These are phyloP conservation scores for Cecidostiba fungosa DNA, from an alignment of 2,888 invertebrate species.

Conservation along the genomic window DNA sequence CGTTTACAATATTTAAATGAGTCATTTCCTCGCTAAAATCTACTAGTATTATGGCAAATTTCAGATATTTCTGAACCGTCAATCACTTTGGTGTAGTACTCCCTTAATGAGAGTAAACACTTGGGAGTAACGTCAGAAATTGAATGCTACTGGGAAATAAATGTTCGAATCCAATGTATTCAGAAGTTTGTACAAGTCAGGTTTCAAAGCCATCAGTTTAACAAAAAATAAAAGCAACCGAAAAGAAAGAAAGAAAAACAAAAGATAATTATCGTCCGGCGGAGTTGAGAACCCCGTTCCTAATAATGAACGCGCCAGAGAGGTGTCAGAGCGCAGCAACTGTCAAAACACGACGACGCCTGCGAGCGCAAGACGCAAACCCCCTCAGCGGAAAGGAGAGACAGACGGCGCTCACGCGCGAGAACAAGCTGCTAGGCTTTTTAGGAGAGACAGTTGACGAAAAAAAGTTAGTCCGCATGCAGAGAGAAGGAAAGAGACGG, in stretches of 20 bases:
- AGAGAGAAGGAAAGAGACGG: constrained; percentile 54
- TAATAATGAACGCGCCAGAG: constrained; percentile 77
- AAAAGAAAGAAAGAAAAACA: constrained; percentile 36
- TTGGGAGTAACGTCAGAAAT: too few species aligned
- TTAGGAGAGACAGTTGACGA: constrained; percentile 46
- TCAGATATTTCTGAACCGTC: too few species aligned
- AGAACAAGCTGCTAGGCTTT: constrained; percentile 47
- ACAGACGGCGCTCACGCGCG: constrained; percentile 68
- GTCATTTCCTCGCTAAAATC: too few species aligned
- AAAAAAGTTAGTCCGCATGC: constrained; percentile 21
- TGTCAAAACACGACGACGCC: constrained; percentile 77
- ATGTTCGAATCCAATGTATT: too few species aligned
- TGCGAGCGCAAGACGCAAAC: constrained; percentile 21
- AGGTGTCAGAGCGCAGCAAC: constrained; percentile 80
- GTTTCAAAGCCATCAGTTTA: not conserved
- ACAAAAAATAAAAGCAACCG: not conserved
- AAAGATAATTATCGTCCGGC: constrained; percentile 37
- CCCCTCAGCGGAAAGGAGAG: constrained; percentile 66
- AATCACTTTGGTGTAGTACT: too few species aligned
- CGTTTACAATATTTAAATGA: too few species aligned
- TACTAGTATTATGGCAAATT: too few species aligned
- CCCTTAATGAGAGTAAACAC: too few species aligned
- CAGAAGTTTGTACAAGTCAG: not conserved
- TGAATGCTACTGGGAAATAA: too few species aligned
- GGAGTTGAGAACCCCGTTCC: constrained; percentile 77